Conservation (phyloP, 2,113 vertebrate species). For the Trochalopteron elliotii region DNA sequence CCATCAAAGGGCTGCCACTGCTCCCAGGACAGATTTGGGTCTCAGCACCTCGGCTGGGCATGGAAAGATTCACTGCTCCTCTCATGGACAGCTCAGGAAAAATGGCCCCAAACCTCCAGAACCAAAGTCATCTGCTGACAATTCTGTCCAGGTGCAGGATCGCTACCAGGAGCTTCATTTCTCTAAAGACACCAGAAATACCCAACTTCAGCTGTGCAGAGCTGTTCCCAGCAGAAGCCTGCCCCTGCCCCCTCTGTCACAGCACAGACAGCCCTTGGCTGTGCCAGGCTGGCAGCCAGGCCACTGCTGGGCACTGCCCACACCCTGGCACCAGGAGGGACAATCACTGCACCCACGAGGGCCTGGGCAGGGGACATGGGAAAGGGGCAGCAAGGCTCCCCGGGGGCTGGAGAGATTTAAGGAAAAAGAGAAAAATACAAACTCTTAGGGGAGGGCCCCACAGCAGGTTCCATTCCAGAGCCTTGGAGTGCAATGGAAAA, state of each 20-base stretch:
- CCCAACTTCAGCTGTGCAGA: neutral
- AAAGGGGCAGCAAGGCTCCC: neutral
- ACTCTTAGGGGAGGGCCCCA: neutral
- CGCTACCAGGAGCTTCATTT: accelerated
- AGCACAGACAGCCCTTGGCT: accelerated
- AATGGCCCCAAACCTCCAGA: neutral
- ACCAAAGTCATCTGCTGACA: neutral
- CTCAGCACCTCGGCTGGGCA: neutral
- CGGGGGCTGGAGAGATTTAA: neutral
- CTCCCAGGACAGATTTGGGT: neutral
- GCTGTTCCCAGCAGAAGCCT: neutral
- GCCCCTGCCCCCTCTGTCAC: accelerated
- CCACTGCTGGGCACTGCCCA: neutral
- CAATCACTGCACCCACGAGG: accelerated
- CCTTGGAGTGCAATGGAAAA: neutral
- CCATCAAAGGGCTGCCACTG: neutral
- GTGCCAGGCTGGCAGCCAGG: neutral
- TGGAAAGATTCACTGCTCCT: neutral
- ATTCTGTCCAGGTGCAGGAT: neutral
- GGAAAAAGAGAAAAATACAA: neutral
- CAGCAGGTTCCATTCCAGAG: neutral
- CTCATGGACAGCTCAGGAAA: neutral
- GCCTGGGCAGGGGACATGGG: neutral
- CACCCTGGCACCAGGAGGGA: neutral
- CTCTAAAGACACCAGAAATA: neutral